Evolutionary conservation across 2,888 invertebrate genomes (phyloP), one percentile per base, ranked within the genome.

Genomic region (Euzetes globulus): DNA sequence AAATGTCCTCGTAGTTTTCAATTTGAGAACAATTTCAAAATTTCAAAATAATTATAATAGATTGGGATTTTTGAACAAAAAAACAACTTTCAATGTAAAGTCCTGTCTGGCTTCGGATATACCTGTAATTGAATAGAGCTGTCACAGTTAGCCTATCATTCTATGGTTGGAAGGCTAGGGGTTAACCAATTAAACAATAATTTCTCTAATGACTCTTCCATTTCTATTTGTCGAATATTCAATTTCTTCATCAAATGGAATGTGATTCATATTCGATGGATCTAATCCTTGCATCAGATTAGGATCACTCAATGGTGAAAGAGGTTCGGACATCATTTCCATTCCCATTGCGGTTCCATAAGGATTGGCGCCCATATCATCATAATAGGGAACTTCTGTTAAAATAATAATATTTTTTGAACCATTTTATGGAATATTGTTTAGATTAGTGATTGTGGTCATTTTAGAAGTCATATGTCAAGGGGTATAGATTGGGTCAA

Each of bases 201-300:
- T 94, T 85, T 94, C 94, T 80, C 94, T 88, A 82, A 94, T 94
- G 84, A 94, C 93, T 82, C 94, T 87, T 80, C 94, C 88, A 81
- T 91, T 91, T 82, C 94, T 88, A 80, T 72, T 72, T 27, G 68
- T 45, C 6, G 68, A 33, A 27, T 75, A 75, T 19, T 73, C 75
- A 6, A 60, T 25, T 33, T 73, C 75, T 41, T 73, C 73, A 37
- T 63, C 73, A 22, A 52, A 70, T 4, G 75, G 60, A 17, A 71
- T 41, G 63, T 75, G 71, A 60, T 60, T 71, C 41, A 70, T 70
- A 45, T 41, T 47, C 45, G 45, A 41, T 22, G 58, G 33, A 58
- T 47, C 71, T 1, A 58, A 33, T n/a, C 19, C 25, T 68, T 27
- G 19, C 33, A 60, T 52, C 22, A 74, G 50, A 27, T 71, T 75